Evolutionary conservation across 2,888 invertebrate genomes (phyloP).

Genomic region (Plusia festucae): DNA sequence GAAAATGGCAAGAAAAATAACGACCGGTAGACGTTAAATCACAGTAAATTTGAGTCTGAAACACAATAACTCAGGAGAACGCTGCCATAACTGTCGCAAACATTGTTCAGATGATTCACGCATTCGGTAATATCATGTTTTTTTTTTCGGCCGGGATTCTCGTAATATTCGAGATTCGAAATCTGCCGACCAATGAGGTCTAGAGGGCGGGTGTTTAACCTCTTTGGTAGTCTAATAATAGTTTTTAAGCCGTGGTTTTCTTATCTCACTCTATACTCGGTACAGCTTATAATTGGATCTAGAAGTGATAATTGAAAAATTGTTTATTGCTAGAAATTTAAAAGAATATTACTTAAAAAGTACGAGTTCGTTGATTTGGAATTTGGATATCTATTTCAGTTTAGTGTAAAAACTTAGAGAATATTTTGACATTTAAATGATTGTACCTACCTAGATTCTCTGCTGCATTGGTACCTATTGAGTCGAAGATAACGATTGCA

Average conservation of each 20-base stretch:
- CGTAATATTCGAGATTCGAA: constrained; percentile 42
- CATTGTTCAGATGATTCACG: constrained; percentile 86
- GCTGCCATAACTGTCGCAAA: constrained; percentile 85
- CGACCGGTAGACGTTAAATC: constrained; percentile 81
- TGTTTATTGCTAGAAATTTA: too few species aligned
- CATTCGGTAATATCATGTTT: constrained; percentile 79
- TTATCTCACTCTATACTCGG: not conserved
- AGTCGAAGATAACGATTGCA: constrained; percentile 1
- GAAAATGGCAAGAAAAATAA: constrained; percentile 74
- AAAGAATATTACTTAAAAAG: not conserved
- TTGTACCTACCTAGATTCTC: not conserved
- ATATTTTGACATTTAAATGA: not conserved
- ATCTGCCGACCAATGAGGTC: constrained; percentile 14
- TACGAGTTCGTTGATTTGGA: not conserved
- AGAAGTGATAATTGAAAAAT: too few species aligned
- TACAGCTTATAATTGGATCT: not conserved
- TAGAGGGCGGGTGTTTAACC: constrained; percentile 11
- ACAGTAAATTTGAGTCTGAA: constrained; percentile 82
- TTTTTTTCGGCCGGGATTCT: constrained; percentile 59
- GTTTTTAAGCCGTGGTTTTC: not conserved
- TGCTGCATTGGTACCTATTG: not conserved
- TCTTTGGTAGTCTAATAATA: not conserved
- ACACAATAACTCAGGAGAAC: constrained; percentile 84
- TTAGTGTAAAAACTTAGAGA: not conserved
- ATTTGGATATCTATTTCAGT: not conserved